Percentiles rank a stretch among this genome's conserved stretches.
These are phyloP conservation scores for Caenorhabditis plicata DNA, from an alignment of 2,888 invertebrate genomes.

Conservation along the genomic window DNA sequence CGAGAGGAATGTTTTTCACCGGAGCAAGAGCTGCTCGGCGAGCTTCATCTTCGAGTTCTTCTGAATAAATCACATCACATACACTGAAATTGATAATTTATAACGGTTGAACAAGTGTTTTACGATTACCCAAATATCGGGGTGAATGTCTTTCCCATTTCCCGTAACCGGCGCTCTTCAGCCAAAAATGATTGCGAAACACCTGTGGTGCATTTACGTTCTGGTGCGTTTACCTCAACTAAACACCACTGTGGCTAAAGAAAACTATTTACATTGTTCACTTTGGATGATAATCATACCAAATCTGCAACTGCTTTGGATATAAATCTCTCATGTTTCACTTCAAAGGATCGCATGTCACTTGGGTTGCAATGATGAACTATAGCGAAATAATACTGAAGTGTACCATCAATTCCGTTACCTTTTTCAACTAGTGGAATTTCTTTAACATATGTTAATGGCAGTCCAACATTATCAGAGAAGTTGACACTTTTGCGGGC, in stretches of 20 bases:
- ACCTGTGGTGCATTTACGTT: neutral
- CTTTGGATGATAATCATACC: no score
- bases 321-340: neutral
- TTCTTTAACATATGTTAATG: neutral
- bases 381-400: neutral
- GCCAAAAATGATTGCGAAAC: constrained; percentile 1
- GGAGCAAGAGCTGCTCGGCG: neutral
- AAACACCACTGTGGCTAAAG: no score
- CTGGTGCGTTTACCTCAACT: neutral
- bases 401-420: neutral
- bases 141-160: constrained; percentile 6
- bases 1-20: constrained; percentile 1
- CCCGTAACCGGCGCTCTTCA: constrained; percentile 9
- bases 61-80: neutral
- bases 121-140: constrained; percentile 18
- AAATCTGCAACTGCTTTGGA: constrained; percentile 1
- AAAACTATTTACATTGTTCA: neutral
- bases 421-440: neutral
- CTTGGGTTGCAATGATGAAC: neutral
- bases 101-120: neutral
- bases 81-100: constrained; percentile 3
- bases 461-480: neutral
- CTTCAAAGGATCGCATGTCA: neutral
- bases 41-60: constrained; percentile 4
- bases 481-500: neutral